Conservation (phyloP, 2,113 vertebrate species). For the Oreotrochilus melanogaster region DNA sequence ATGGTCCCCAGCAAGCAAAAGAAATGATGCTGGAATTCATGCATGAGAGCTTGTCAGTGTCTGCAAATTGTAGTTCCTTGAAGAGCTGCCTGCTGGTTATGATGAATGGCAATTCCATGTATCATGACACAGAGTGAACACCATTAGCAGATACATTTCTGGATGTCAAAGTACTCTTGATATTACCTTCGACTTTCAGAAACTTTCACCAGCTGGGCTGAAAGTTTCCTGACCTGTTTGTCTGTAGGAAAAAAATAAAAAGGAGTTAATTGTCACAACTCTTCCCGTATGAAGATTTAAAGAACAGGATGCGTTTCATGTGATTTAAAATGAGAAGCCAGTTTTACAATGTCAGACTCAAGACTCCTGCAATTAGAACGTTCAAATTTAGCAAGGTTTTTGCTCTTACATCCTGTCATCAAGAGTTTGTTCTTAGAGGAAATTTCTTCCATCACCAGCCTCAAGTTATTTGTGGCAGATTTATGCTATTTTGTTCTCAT, state of each 20-base stretch:
- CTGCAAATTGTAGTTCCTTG: slow-evolving; percentile 60
- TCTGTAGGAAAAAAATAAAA: not conserved
- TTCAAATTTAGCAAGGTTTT: not conserved
- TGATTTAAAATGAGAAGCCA: not conserved
- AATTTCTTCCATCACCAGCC: not conserved
- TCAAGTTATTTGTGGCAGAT: not conserved
- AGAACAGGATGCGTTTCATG: not conserved
- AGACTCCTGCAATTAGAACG: not conserved
- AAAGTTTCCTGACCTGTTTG: slow-evolving; percentile 19
- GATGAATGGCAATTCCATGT: slow-evolving; percentile 67
- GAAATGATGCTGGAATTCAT: slow-evolving; percentile 60
- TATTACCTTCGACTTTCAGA: slow-evolving; percentile 36
- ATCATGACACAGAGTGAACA: slow-evolving; percentile 56
- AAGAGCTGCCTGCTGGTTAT: slow-evolving; percentile 61
- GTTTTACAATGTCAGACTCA: not conserved
- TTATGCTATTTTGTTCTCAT: not conserved
- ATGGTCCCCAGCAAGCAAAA: slow-evolving; percentile 44
- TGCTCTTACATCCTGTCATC: not conserved
- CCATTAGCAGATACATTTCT: slow-evolving; percentile 57
- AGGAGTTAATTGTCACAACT: not conserved
- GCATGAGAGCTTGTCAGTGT: slow-evolving; percentile 56
- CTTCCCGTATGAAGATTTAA: not conserved
- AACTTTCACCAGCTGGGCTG: slow-evolving; percentile 17
- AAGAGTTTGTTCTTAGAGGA: not conserved
- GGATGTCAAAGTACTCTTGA: slow-evolving; percentile 17